These are phyloP conservation scores for Sylvicola fuscatus DNA, from an alignment of 2,888 invertebrate genomes.

Conservation along the genomic window DNA sequence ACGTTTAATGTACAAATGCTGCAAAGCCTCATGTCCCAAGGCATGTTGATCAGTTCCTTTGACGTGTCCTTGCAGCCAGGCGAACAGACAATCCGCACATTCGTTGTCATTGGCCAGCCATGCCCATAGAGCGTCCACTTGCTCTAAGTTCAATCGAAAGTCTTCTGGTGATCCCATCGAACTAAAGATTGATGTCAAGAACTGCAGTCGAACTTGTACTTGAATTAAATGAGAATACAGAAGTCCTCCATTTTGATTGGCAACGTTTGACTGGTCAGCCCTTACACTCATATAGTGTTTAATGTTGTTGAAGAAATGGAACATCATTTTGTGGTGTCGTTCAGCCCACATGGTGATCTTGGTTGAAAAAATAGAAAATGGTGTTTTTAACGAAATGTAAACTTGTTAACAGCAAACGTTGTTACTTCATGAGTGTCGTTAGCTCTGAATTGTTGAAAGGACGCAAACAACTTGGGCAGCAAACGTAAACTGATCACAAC, in stretches of 20 bases:
- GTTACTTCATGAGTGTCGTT: conserved; percentile 64
- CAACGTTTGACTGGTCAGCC: conserved; percentile 12
- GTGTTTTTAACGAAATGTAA: too few relatives aligned
- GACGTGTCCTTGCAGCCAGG: conserved; percentile 82
- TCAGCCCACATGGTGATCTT: conserved; percentile 83
- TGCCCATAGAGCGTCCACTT: conserved; percentile 81
- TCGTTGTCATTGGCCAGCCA: conserved; percentile 70
- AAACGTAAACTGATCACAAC: conserved; percentile 76
- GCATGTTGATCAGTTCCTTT: conserved; percentile 86
- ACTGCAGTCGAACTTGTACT: conserved; percentile 77
- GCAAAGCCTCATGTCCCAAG: conserved; percentile 64
- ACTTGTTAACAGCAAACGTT: too few relatives aligned
- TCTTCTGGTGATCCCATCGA: conserved; percentile 74
- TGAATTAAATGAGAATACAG: conserved; percentile 64
- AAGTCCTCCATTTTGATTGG: conserved; percentile 19
- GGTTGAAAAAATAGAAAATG: too few relatives aligned
- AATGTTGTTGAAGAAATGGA: conserved; percentile 74
- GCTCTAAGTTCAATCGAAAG: conserved; percentile 67
- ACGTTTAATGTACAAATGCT: conserved; percentile 73
- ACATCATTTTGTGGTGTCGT: conserved; percentile 80
- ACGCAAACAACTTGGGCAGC: conserved; percentile 74
- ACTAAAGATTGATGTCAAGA: conserved; percentile 81
- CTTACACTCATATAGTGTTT: conserved; percentile 39
- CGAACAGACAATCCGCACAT: conserved; percentile 81
- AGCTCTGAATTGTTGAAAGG: conserved; percentile 74